Evolutionary conservation across 2,113 vertebrate genomes (phyloP).

Genomic region (Sialia sialis): DNA sequence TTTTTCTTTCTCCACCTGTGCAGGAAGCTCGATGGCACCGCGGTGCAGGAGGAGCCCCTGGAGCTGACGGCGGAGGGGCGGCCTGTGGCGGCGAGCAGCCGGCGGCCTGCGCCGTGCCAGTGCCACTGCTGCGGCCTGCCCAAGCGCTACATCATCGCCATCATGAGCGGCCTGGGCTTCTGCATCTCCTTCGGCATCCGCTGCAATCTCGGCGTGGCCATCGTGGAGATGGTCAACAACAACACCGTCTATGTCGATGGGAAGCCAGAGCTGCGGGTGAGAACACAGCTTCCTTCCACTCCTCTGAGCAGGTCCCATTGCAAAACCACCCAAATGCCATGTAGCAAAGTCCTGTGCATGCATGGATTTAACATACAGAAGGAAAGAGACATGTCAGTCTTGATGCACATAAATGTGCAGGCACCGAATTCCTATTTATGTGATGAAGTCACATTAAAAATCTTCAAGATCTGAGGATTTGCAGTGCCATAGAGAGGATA

Average conservation of each 20-base stretch:
- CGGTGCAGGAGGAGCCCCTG: constrained; percentile 76
- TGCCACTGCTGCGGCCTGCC: constrained; percentile 89
- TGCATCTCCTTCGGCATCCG: constrained; percentile 98
- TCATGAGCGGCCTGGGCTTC: constrained; percentile 96
- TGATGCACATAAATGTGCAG: too few species aligned
- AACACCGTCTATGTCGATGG: constrained; percentile 90
- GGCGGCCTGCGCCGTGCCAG: constrained; percentile 63
- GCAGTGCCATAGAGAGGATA: not conserved
- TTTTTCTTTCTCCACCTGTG: not conserved
- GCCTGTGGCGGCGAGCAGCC: constrained; percentile 65
- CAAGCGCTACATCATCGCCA: constrained; percentile 95
- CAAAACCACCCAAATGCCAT: not conserved
- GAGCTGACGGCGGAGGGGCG: constrained; percentile 89
- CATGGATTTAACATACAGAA: not conserved
- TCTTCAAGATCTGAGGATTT: not conserved
- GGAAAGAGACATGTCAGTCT: rapidly evolving
- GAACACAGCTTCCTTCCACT: not conserved
- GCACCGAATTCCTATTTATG: not conserved
- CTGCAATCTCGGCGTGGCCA: constrained; percentile 96
- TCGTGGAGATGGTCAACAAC: constrained; percentile 99
- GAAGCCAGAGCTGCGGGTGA: constrained; percentile 88
- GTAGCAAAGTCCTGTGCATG: not conserved
- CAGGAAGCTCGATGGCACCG: constrained; percentile 89
- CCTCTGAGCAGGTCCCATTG: not conserved
- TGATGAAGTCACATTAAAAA: not conserved